Percentiles rank a stretch among this genome's conserved stretches.
Evolutionary conservation across 2,888 invertebrate species (phyloP).

Genomic region (Xestia sexstrigata): DNA sequence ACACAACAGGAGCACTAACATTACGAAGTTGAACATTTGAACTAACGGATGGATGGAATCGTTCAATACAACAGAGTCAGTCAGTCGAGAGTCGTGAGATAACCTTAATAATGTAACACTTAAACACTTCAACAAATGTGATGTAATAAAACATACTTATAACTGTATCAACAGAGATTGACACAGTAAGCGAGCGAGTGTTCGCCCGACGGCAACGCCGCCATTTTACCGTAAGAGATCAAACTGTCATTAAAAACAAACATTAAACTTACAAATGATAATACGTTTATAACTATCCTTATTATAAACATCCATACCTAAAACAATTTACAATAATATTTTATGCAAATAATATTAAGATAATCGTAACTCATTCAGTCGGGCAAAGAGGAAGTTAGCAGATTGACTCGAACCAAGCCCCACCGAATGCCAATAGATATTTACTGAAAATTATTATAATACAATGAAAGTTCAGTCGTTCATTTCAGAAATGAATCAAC

Average conservation of each 20-base stretch:
- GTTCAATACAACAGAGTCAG: constrained; percentile 66
- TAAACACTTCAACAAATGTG: constrained; percentile 63
- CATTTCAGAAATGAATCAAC: constrained; percentile 84
- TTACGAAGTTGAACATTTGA: constrained; percentile 63
- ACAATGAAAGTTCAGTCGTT: constrained; percentile 83
- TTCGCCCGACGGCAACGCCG: constrained; percentile 72
- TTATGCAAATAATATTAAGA: constrained; percentile 79
- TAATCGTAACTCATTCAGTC: constrained; percentile 70
- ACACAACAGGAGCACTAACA: constrained; percentile 54
- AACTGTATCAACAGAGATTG: constrained; percentile 48
- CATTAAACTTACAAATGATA: constrained; percentile 87
- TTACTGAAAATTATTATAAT: constrained; percentile 75
- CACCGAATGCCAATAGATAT: constrained; percentile 66
- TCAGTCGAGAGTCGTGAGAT: constrained; percentile 59
- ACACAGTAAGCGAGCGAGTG: constrained; percentile 58
- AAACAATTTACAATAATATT: constrained; percentile 87
- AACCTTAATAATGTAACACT: constrained; percentile 62
- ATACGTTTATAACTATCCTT: constrained; percentile 88
- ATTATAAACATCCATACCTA: constrained; percentile 86
- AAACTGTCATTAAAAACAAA: constrained; percentile 89
- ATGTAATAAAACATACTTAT: constrained; percentile 59
- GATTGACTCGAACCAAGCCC: constrained; percentile 65
- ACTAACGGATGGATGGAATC: constrained; percentile 65
- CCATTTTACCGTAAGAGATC: constrained; percentile 88
- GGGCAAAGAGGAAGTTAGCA: constrained; percentile 70